A percentile compares a stretch with the other conserved stretches of the same genome.
These are phyloP conservation scores for Cetoscarus ocellatus DNA, from an alignment of 2,797 vertebrate genomes.

Conservation along the genomic window DNA sequence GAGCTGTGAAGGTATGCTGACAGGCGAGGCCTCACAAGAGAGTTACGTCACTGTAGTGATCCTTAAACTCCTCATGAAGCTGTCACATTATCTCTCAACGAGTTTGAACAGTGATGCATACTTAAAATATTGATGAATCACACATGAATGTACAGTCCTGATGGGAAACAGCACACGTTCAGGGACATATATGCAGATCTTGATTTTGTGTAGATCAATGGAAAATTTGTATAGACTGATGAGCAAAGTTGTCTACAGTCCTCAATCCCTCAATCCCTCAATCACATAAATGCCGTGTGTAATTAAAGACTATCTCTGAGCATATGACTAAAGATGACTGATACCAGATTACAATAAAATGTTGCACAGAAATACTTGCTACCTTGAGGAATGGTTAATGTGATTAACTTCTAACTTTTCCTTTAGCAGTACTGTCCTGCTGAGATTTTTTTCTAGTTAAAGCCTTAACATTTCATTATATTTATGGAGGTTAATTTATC, in stretches of 20 bases:
- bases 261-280: background rate
- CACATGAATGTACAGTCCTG: background rate
- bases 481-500: too few species aligned
- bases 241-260: too few species aligned
- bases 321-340: background rate
- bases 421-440: too few species aligned
- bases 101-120: constrained; percentile 59
- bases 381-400: background rate
- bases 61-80: constrained; percentile 42
- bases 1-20: constrained; percentile 56
- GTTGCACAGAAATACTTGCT: background rate
- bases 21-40: constrained; percentile 58
- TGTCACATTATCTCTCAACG: constrained; percentile 61
- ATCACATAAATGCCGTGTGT: too few species aligned
- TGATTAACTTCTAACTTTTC: background rate
- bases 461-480: too few species aligned
- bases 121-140: constrained; percentile 71
- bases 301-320: background rate
- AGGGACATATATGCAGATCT: constrained; percentile 11
- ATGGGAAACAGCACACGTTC: background rate
- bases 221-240: background rate
- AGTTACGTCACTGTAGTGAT: constrained; percentile 47
- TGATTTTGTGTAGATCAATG: background rate
- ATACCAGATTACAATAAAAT: background rate
- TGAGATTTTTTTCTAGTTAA: too few species aligned